Conservation (phyloP, 2,888 invertebrate genomes). For the Ganaspis brasiliensis region DNA sequence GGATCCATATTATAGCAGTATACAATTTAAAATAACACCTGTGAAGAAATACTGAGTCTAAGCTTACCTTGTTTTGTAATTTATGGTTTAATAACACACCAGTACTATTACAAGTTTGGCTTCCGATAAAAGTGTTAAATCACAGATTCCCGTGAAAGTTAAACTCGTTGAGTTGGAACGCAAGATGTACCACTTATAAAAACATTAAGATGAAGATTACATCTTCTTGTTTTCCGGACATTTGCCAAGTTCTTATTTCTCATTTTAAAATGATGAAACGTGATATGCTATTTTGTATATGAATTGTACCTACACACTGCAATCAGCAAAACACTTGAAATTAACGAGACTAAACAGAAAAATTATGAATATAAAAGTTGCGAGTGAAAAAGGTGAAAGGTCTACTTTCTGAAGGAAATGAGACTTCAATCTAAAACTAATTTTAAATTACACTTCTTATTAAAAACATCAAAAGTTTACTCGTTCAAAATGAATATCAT, state of each 20-base stretch:
- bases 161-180: conserved; percentile 18
- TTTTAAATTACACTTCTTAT: not conserved
- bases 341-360: conserved; percentile 12
- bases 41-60: not conserved
- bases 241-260: not conserved
- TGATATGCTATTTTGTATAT: conserved; percentile 14
- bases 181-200: conserved; percentile 2
- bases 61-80: not conserved
- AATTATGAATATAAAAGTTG: not conserved
- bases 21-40: too few species aligned
- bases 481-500: conserved; percentile 2
- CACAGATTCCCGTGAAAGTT: conserved; percentile 26
- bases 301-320: not conserved
- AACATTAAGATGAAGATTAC: conserved; percentile 7
- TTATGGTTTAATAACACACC: conserved; percentile 4
- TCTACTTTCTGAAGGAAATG: not conserved
- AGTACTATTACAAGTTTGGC: not conserved
- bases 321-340: not conserved
- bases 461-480: not conserved
- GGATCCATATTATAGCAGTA: too few species aligned
- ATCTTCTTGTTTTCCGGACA: not conserved
- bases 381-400: conserved; percentile 8
- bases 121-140: conserved; percentile 16
- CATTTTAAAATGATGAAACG: not conserved
- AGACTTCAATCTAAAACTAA: conserved; percentile 1